These are phyloP conservation scores for Plotosus lineatus DNA, from an alignment of 2,113 vertebrate genomes.

Conservation along the genomic window DNA sequence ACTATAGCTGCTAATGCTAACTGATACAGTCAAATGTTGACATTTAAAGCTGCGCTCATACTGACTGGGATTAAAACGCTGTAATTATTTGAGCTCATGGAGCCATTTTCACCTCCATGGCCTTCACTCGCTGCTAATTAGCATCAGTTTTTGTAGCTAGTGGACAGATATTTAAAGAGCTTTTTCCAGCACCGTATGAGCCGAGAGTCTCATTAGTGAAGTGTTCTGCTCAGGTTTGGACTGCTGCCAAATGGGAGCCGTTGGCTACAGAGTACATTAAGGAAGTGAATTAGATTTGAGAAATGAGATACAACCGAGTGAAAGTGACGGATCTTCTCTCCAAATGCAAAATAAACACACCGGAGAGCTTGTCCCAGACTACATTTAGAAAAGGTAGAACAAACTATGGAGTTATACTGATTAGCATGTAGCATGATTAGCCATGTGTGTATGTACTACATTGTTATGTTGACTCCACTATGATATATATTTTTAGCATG, in stretches of 20 bases:
- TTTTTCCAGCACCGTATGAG: slow-evolving; percentile 8
- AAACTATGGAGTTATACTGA: not conserved
- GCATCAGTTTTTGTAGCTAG: slow-evolving; percentile 26
- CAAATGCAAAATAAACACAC: not conserved
- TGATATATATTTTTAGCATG: slow-evolving; percentile 12
- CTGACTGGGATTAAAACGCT: slow-evolving; percentile 6
- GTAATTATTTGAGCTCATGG: slow-evolving; percentile 10
- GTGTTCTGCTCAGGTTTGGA: not conserved
- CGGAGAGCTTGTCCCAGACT: not conserved
- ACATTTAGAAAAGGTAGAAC: not conserved
- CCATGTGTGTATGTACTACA: not conserved
- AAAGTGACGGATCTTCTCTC: slow-evolving; percentile 17
- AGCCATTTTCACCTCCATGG: slow-evolving; percentile 8
- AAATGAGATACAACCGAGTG: slow-evolving; percentile 8
- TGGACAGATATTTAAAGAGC: slow-evolving; percentile 26
- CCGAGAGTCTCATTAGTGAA: slow-evolving; percentile 37
- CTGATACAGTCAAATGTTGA: not conserved
- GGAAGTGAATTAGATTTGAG: slow-evolving; percentile 31
- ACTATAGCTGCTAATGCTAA: slow-evolving; percentile 14
- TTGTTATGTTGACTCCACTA: too few species aligned
- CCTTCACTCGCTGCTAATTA: slow-evolving; percentile 25
- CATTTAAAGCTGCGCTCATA: not conserved
- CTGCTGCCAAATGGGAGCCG: slow-evolving; percentile 19
- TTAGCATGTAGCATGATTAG: slow-evolving; percentile 2
- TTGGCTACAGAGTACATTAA: slow-evolving; percentile 31